Percentiles rank a stretch among this genome's conserved stretches.
These are phyloP conservation scores for Isichthys henryi DNA, from an alignment of 2,113 vertebrate species.

Conservation along the genomic window DNA sequence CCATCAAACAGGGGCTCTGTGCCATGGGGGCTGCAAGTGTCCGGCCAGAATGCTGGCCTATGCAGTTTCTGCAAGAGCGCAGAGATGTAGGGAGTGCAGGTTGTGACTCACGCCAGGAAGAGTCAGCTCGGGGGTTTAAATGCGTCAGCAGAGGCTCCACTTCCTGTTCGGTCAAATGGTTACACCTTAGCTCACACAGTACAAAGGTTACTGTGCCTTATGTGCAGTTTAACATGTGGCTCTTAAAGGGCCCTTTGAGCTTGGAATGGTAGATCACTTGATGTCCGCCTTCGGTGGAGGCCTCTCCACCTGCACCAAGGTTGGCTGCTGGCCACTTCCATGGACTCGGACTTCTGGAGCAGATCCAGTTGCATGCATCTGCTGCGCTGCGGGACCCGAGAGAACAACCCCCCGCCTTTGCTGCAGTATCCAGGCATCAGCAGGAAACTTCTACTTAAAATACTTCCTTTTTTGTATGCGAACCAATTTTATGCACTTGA, in stretches of 20 bases:
- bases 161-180: neutral
- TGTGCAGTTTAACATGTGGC: neutral
- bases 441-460: neutral
- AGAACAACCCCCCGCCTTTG: too few species aligned
- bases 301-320: neutral
- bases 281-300: neutral
- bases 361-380: neutral
- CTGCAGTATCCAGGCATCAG: neutral
- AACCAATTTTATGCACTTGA: neutral
- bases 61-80: neutral
- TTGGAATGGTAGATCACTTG: neutral
- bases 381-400: neutral
- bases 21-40: neutral
- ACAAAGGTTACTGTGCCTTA: slow-evolving; percentile 17
- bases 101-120: neutral
- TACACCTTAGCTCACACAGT: slow-evolving; percentile 5
- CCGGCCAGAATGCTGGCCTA: neutral
- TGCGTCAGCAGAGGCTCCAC: neutral
- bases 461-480: neutral
- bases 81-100: neutral
- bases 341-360: neutral
- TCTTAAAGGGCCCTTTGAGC: neutral
- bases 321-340: neutral
- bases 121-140: neutral
- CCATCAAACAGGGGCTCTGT: neutral